Base-by-base conservation (phyloP, 35 echinoderm and acorn worm genomes). In the Antedon bifida region DNA sequence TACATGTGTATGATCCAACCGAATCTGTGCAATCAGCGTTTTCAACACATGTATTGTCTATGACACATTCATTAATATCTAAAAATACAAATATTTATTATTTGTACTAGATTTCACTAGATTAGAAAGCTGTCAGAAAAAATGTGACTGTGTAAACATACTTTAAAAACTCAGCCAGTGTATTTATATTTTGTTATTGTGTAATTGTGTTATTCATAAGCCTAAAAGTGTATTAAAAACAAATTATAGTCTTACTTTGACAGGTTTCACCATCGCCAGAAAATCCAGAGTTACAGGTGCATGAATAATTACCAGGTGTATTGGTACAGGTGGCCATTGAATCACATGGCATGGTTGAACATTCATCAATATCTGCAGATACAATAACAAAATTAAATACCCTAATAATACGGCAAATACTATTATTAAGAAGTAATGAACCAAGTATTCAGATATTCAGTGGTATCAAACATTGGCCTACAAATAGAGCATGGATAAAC, bases 41-140 rank as follows among this genome's bases (percentile, higher is more conserved):
- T 28, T 4, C 31, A 26, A 34, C 32, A 42, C 86, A 87, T n/a
- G 79, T 44, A 23, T 34, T 56, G 32, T 39, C 36, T 36, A 75
- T 7, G 0, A 11, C 33, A 74, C 86, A 87, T 82, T 87, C 86
- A 76, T 87, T 28, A 74, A 87, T 32, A 82, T 87, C 86, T 87
- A 79, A 36, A 82, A 82, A 39, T 0, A 82, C 31, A 39, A 28
- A 28, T 13, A 78, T 19, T 28, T 78, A 13, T 31, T 13, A 19
- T 78, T 31, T 78, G 21, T 73, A 73, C n/a, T 14, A 14, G 13
- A 14, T 13, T n/a, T 73, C 51, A 73, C n/a, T n/a, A 73, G 51
- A 73, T 73, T 73, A 73, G 13, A 14, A 14, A 73, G 13, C 51
- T 14, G 51, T 73, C 51, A n/a, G n/a, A 14, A 73, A 14, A 14